Evolutionary conservation across 2,888 invertebrate species (phyloP).

Genomic region (Ectropis crepuscularia): DNA sequence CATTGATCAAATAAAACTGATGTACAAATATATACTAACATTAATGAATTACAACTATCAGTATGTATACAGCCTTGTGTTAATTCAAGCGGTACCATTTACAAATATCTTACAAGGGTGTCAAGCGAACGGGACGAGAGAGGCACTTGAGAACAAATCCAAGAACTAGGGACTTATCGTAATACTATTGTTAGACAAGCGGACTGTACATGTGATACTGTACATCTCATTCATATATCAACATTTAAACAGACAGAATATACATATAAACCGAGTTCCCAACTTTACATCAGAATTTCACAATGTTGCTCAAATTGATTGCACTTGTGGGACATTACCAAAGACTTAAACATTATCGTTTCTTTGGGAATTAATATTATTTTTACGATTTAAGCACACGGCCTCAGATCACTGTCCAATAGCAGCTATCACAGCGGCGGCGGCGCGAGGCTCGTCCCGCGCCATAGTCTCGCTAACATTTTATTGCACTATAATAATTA

Average conservation of each 20-base stretch:
- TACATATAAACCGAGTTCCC: slow-evolving; percentile 68
- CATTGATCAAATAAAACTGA: slow-evolving; percentile 47
- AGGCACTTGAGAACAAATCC: slow-evolving; percentile 80
- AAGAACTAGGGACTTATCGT: slow-evolving; percentile 59
- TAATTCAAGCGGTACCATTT: slow-evolving; percentile 67
- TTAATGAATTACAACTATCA: slow-evolving; percentile 51
- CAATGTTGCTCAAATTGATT: slow-evolving; percentile 57
- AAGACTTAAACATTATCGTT: slow-evolving; percentile 70
- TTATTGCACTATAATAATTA: slow-evolving; percentile 81
- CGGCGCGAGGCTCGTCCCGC: slow-evolving; percentile 41
- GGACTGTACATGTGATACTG: slow-evolving; percentile 64
- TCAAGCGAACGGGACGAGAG: slow-evolving; percentile 70
- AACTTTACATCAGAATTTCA: slow-evolving; percentile 62
- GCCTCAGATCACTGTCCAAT: slow-evolving; percentile 52
- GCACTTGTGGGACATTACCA: slow-evolving; percentile 69
- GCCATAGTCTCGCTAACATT: slow-evolving; percentile 51
- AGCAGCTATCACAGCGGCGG: slow-evolving; percentile 59
- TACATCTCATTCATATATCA: slow-evolving; percentile 53
- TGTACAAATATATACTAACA: slow-evolving; percentile 63
- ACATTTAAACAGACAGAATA: slow-evolving; percentile 67
- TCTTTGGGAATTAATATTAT: slow-evolving; percentile 73
- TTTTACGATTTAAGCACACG: slow-evolving; percentile 64
- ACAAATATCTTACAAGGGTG: slow-evolving; percentile 77
- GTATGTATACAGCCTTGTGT: slow-evolving; percentile 75
- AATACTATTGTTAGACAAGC: slow-evolving; percentile 57